Percentiles rank a stretch among this genome's conserved stretches.
Evolutionary conservation across 2,113 vertebrate species (phyloP).

Genomic region (Aleadryas rufinucha): DNA sequence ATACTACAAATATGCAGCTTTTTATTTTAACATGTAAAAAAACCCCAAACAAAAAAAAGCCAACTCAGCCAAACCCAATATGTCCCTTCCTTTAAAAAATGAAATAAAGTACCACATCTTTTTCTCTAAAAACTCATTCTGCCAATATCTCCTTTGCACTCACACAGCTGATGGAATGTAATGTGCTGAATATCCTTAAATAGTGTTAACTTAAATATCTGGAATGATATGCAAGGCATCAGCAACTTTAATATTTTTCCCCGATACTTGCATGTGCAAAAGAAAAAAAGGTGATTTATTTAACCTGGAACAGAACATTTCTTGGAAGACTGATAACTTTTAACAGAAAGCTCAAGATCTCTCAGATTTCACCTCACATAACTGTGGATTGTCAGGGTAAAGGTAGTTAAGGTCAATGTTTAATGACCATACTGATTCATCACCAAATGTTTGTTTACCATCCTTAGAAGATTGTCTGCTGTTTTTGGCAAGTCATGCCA

Average conservation of each 20-base stretch:
- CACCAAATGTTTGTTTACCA: neutral
- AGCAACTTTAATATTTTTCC: neutral
- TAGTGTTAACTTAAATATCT: neutral
- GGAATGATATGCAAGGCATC: neutral
- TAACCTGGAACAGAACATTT: neutral
- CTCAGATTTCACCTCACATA: neutral
- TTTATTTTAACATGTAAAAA: neutral
- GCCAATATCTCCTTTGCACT: neutral
- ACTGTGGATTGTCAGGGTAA: neutral
- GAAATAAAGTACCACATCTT: neutral
- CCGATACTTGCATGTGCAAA: neutral
- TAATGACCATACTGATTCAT: neutral
- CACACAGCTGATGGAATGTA: neutral
- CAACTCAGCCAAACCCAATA: accelerated
- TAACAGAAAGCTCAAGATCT: neutral
- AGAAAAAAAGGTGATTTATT: neutral
- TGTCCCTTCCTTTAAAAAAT: neutral
- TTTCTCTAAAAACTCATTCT: neutral
- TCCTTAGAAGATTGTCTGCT: neutral
- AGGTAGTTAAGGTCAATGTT: neutral
- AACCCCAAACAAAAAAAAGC: accelerated
- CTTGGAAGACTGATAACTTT: neutral
- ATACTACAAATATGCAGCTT: neutral
- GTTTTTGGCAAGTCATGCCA: neutral
- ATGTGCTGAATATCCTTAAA: neutral